Evolutionary conservation across 2,888 invertebrate genomes (phyloP).

Genomic region (Scaptomyza flava): DNA sequence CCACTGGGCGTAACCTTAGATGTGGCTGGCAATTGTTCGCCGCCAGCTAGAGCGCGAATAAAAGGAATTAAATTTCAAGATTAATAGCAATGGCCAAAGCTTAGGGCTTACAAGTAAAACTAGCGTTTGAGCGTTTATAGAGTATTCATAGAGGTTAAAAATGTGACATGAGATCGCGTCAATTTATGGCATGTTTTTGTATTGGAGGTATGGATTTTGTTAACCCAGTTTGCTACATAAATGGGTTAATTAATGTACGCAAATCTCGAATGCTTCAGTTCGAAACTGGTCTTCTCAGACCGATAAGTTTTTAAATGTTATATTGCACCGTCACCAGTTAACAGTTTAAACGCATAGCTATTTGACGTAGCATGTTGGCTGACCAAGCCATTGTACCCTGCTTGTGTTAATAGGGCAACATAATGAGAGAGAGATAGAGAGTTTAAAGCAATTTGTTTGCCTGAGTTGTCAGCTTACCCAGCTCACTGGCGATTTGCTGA

Average conservation of each 20-base stretch:
- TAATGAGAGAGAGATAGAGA: conserved; percentile 22
- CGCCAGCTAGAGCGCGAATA: conserved; percentile 28
- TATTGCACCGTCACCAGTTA: no score
- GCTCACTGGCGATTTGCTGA: conserved; percentile 61
- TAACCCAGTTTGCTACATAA: no score
- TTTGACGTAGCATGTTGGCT: conserved; percentile 17
- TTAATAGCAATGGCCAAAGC: conserved; percentile 29
- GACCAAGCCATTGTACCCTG: conserved; percentile 21
- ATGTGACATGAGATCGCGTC: not conserved
- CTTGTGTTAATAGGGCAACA: conserved; percentile 23
- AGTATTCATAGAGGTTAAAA: not conserved
- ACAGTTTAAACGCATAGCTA: not conserved
- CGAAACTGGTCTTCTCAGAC: not conserved
- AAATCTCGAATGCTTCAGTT: not conserved
- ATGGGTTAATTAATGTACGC: no score
- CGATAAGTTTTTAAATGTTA: not conserved
- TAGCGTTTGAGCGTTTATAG: not conserved
- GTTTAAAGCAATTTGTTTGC: conserved; percentile 47
- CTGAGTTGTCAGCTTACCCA: conserved; percentile 55
- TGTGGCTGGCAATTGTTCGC: conserved; percentile 57
- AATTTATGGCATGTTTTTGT: not conserved
- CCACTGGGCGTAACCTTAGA: conserved; percentile 49
- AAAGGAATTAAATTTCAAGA: conserved; percentile 39
- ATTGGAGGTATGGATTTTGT: no score
- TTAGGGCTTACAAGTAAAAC: not conserved